Conservation (phyloP, 2,888 invertebrate species). For the Amphiduros pacificus region DNA sequence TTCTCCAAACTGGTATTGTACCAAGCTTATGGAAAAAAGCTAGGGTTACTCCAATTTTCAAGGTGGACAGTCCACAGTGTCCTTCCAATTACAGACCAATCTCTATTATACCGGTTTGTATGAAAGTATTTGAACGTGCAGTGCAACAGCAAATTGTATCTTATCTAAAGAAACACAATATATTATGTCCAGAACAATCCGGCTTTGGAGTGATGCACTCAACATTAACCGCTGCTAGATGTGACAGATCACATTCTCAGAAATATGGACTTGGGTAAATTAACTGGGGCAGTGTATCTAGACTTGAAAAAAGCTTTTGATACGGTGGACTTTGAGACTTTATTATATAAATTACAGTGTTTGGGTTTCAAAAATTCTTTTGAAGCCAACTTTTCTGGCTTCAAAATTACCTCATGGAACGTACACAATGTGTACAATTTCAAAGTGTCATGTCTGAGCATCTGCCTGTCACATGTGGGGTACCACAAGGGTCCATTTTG, state of each 20-base stretch:
- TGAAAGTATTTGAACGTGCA: neutral
- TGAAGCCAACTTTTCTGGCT: too few relatives aligned
- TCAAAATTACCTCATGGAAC: too few relatives aligned
- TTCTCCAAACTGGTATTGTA: neutral
- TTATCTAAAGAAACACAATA: neutral
- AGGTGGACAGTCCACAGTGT: neutral
- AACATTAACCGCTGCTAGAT: neutral
- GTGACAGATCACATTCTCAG: neutral
- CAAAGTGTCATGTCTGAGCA: too few relatives aligned
- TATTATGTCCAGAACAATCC: neutral
- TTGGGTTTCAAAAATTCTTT: neutral
- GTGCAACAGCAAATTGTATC: neutral
- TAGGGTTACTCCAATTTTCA: neutral
- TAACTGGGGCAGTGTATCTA: conserved; percentile 1
- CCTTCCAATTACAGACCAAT: neutral
- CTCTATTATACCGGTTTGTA: neutral
- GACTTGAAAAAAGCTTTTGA: neutral
- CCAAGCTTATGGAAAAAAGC: conserved; percentile 3
- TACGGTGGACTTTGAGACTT: neutral
- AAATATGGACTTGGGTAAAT: neutral
- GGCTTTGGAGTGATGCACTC: neutral
- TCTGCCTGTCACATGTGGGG: too few relatives aligned
- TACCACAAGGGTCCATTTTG: too few relatives aligned
- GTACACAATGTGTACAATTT: too few relatives aligned
- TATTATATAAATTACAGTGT: neutral